Base-by-base conservation (phyloP, 2,113 vertebrate genomes). In the Mirounga angustirostris region DNA sequence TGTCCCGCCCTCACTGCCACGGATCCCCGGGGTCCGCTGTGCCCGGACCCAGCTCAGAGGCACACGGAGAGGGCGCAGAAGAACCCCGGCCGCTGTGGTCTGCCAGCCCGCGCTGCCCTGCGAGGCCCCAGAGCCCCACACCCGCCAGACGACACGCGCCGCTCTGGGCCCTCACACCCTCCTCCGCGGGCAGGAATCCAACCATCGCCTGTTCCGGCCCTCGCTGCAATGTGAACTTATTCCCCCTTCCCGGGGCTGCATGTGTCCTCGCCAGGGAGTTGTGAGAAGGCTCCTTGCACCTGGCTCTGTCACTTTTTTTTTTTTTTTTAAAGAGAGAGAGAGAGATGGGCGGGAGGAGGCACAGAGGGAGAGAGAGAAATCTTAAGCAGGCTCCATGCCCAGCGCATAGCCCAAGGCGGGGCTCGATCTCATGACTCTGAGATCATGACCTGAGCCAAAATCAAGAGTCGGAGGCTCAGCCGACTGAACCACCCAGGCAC, bases 141-240 rank as follows among this genome's bases (percentile, higher is more conserved):
- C 19, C 71, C 2, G 0, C 21, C 8, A 28, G 58, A 73, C 1
- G 43, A 30, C 9, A n/a, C 22, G 1, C 1, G 19, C 19, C 46
- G 74, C 7, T 21, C n/a, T 56, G n/a, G 6, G 69, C 59, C 76
- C 79, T 67, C 22, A 22, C 9, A 40, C 33, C 58, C 13, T n/a
- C 30, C 3, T 5, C 18, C 2, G 15, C 4, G 12, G 33, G 43
- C 56, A 90, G 46, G 52, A 78, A 65, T 80, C 33, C 58, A 91
- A 89, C 0, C 7, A 10, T 1, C 50, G 43, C 65, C 13, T 91
- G 69, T 84, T 84, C 46, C 13, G 16, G 46, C 9, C 67, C 54
- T 73, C 65, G 4, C 4, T n/a, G 43, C 74, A 33, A 46, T 0
- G 10, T 73, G 58, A 71, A 87, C 36, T 56, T 50, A 52, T 10